These are phyloP conservation scores for Bathynomus jamesi DNA, from an alignment of 1,140 invertebrate genomes.

Conservation along the genomic window DNA sequence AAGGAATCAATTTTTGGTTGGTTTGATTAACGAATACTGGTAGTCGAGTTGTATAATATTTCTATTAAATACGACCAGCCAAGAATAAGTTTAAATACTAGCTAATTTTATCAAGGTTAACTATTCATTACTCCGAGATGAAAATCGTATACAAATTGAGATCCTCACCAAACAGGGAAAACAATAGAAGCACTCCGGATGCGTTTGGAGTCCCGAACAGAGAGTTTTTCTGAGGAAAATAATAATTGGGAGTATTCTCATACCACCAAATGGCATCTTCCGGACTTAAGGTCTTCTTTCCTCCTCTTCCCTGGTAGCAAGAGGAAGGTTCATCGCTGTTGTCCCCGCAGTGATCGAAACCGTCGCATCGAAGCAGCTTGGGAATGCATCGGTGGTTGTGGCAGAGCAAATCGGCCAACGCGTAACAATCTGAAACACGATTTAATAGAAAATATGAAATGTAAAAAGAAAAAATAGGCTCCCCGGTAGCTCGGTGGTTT, in stretches of 20 bases:
- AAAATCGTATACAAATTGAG: no score
- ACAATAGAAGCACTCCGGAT: constrained; percentile 41
- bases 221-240: constrained; percentile 61
- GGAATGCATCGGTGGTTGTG: constrained; percentile 69
- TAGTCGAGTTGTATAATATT: no score
- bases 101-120: no score
- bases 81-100: no score
- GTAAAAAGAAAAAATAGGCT: no score
- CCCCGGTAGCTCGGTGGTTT: no score
- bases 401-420: constrained; percentile 61
- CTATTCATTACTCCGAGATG: no score
- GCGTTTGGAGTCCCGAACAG: constrained; percentile 55
- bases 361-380: constrained; percentile 69
- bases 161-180: constrained; percentile 10
- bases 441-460: no score
- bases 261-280: constrained; percentile 50
- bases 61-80: no score
- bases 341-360: constrained; percentile 82
- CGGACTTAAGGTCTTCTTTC: constrained; percentile 10
- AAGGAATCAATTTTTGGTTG: no score
- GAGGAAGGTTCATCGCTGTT: constrained; percentile 64
- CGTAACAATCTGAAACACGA: constrained; percentile 54
- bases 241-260: constrained; percentile 62
- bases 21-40: no score
- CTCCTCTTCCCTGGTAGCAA: constrained; percentile 47